Evolutionary conservation across 2,797 vertebrate species (phyloP), one percentile per base, ranked within the genome.

Genomic region (Takifugu rubripes): DNA sequence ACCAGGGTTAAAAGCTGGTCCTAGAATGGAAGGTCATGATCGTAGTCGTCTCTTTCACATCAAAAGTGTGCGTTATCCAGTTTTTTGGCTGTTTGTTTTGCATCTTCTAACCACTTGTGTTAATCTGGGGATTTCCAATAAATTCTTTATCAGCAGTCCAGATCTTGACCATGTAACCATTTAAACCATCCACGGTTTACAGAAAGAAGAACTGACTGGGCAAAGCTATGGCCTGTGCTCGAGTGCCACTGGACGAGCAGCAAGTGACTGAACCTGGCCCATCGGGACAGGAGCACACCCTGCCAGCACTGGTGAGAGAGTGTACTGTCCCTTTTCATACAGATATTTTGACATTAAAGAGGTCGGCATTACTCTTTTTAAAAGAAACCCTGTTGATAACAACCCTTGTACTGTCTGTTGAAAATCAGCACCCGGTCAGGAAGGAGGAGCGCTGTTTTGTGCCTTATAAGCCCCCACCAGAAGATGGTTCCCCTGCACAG

Each of bases 391-490:
- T 40, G 1, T n/a, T 15, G 36, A 2, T 52, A 42, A 43, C 16
- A 25, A 52, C 46, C 26, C 1, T 3, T 52, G 5, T 45, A 11
- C 8, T 62, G 24, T 56, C 12, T 55, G n/a, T 49, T 53, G 17
- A 27, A 5, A 68, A 33, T 26, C 88, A 98, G 96, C 94, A 95
- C 83, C 95, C 95, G 0, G 89, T 89, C 67, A 90, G 94, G 72
- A 95, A 92, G 82, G 91, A 92, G 76, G 93, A 96, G 56, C 91
- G 94, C 25, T 91, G 89, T 21, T 98, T 99, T 51, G 86, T 99
- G 90, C 87, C 90, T 53, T 98, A 97, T 85, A 92, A 90, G 65
- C 88, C 94, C 0, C 94, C 91, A 9, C 92, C 94, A 3, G 83
- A 86, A 48, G 77, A 89, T 44, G 81, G 88, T 70, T 88, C 90